A percentile compares a stretch with the other conserved stretches of the same genome.
These are phyloP conservation scores for Ectemnius lituratus DNA, from an alignment of 2,888 invertebrate genomes.

Conservation along the genomic window DNA sequence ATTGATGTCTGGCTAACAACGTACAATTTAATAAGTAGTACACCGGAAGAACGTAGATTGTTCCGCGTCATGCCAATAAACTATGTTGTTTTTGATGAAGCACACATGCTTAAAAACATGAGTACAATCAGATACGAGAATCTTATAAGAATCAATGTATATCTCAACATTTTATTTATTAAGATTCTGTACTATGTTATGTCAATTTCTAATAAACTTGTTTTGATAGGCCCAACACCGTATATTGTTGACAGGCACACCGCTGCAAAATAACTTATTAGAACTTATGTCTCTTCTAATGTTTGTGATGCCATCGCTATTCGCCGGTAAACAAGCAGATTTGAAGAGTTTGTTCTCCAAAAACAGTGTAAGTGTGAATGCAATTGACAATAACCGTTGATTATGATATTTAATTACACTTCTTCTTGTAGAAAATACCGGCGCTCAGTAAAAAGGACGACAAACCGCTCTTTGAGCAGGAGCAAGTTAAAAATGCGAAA, in stretches of 20 bases:
- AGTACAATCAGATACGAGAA: conserved; percentile 93
- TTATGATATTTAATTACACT: neutral
- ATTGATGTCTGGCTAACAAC: conserved; percentile 94
- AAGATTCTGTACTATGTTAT: neutral
- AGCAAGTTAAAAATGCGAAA: conserved; percentile 95
- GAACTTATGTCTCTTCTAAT: conserved; percentile 97
- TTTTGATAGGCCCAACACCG: conserved; percentile 86
- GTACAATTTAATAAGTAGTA: conserved; percentile 90
- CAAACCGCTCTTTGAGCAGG: conserved; percentile 90
- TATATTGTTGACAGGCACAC: conserved; percentile 95
- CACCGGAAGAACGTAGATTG: conserved; percentile 93
- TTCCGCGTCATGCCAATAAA: conserved; percentile 93
- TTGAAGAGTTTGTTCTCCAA: conserved; percentile 93
- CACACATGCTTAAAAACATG: conserved; percentile 99
- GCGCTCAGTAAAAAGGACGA: conserved; percentile 80
- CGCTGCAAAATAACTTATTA: conserved; percentile 96
- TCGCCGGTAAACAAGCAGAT: conserved; percentile 91
- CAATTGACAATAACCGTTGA: no score
- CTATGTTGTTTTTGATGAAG: conserved; percentile 97
- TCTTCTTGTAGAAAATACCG: conserved; percentile 78
- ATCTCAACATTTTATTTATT: conserved; percentile 31
- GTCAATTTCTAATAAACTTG: neutral
- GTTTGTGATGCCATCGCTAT: conserved; percentile 98
- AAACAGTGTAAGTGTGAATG: conserved; percentile 80
- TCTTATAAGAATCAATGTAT: conserved; percentile 90